These are phyloP conservation scores for Crenuchus spilurus DNA, from an alignment of 2,797 vertebrate genomes.

Conservation along the genomic window DNA sequence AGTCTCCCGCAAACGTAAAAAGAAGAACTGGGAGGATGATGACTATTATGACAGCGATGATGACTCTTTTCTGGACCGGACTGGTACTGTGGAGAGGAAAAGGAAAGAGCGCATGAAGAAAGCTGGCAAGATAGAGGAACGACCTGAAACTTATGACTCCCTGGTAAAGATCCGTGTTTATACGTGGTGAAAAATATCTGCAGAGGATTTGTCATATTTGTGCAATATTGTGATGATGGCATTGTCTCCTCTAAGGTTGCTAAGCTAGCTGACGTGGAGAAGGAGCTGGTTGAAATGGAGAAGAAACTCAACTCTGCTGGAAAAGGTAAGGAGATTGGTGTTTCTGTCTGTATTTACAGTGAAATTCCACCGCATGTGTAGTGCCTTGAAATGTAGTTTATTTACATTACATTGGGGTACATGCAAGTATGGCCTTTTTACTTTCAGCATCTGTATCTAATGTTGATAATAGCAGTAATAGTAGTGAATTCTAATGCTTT, in stretches of 20 bases:
- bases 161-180: conserved; percentile 88
- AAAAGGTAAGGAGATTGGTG: conserved; percentile 77
- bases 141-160: conserved; percentile 89
- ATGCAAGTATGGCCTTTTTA: too few species aligned
- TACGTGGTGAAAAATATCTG: too few species aligned
- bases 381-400: too few species aligned
- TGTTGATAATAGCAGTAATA: too few species aligned
- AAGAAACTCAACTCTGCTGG: conserved; percentile 81
- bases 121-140: conserved; percentile 92
- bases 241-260: conserved; percentile 72
- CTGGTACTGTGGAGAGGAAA: conserved; percentile 93
- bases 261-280: conserved; percentile 88
- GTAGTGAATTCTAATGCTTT: too few species aligned
- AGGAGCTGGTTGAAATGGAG: conserved; percentile 85
- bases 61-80: conserved; percentile 95
- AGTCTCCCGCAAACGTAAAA: conserved; percentile 96
- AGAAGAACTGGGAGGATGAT: conserved; percentile 97
- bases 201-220: too few species aligned
- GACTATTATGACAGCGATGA: conserved; percentile 98
- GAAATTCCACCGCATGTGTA: too few species aligned
- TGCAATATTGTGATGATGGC: not conserved
- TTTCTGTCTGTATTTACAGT: not conserved
- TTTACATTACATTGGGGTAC: too few species aligned
- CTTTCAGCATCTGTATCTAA: too few species aligned
- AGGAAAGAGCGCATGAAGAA: conserved; percentile 93